Conservation (phyloP, 2,797 vertebrate species). For the Epinephelus malabaricus region DNA sequence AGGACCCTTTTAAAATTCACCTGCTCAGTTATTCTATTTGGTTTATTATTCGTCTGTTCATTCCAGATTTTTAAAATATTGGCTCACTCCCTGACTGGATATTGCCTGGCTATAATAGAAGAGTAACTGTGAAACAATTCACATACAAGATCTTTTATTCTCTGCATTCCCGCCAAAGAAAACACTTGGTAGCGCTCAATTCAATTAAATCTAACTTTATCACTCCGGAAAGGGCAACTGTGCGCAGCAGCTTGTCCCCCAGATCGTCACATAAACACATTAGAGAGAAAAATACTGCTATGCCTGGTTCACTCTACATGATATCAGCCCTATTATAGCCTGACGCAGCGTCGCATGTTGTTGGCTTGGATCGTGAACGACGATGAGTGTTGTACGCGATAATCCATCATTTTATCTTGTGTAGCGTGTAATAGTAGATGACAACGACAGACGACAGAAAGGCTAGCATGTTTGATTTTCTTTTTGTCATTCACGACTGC, state of each 20-base stretch:
- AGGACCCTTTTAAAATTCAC: neutral
- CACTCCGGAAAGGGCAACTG: too few relatives aligned
- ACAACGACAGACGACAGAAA: too few relatives aligned
- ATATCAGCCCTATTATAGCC: too few relatives aligned
- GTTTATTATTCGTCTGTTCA: neutral
- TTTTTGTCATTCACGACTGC: too few relatives aligned
- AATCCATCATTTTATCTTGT: too few relatives aligned
- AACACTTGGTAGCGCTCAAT: neutral
- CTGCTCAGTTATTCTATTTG: neutral
- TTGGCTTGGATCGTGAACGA: too few relatives aligned
- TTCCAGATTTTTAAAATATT: neutral
- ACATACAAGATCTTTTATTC: neutral
- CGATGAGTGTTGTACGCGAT: too few relatives aligned
- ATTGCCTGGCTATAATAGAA: too few relatives aligned
- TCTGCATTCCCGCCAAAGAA: neutral
- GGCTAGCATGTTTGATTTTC: too few relatives aligned
- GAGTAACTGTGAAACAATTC: neutral
- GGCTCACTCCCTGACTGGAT: neutral
- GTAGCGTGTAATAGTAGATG: too few relatives aligned
- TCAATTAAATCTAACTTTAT: neutral
- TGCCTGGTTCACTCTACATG: too few relatives aligned
- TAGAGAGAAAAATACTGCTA: neutral
- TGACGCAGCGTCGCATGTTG: too few relatives aligned
- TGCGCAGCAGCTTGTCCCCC: neutral
- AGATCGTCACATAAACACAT: neutral